Percentiles rank a stretch among this genome's conserved stretches.
Evolutionary conservation across 2,113 vertebrate genomes (phyloP).

Genomic region (Grantiella picta): DNA sequence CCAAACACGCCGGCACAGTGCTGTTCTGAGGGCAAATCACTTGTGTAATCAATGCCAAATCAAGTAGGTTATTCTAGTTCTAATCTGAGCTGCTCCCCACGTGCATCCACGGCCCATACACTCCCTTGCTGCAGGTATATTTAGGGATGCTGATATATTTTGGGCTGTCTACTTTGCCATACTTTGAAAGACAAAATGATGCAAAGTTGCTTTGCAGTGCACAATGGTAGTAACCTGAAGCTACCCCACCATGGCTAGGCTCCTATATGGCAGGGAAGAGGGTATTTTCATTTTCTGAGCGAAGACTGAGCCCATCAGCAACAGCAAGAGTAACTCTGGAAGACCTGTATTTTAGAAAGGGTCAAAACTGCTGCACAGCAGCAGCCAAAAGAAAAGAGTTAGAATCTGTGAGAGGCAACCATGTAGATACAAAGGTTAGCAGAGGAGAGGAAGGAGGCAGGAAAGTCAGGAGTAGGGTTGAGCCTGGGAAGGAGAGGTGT

Average conservation of each 20-base stretch:
- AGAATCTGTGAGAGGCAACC: not conserved
- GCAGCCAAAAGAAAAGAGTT: not conserved
- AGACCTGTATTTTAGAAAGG: not conserved
- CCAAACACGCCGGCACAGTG: accelerated
- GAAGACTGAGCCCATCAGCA: not conserved
- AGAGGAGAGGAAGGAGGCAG: not conserved
- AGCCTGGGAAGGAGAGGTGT: not conserved
- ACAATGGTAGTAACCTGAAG: accelerated
- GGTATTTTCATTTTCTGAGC: not conserved
- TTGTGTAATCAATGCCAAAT: constrained; percentile 38
- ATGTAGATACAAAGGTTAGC: not conserved
- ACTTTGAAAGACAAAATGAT: not conserved
- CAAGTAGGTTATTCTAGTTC: constrained; percentile 10
- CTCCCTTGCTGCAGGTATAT: not conserved
- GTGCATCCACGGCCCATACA: not conserved
- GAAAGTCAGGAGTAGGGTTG: not conserved
- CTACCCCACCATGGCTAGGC: not conserved
- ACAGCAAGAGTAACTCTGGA: accelerated
- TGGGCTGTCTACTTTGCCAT: not conserved
- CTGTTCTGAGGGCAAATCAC: not conserved
- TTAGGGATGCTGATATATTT: not conserved
- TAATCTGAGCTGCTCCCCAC: not conserved
- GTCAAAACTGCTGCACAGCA: not conserved
- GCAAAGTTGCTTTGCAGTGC: not conserved
- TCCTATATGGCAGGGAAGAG: not conserved